phyloP scores from a whole-genome alignment of 2,797 vertebrate species.

The Megalops cyprinoides region DNA sequence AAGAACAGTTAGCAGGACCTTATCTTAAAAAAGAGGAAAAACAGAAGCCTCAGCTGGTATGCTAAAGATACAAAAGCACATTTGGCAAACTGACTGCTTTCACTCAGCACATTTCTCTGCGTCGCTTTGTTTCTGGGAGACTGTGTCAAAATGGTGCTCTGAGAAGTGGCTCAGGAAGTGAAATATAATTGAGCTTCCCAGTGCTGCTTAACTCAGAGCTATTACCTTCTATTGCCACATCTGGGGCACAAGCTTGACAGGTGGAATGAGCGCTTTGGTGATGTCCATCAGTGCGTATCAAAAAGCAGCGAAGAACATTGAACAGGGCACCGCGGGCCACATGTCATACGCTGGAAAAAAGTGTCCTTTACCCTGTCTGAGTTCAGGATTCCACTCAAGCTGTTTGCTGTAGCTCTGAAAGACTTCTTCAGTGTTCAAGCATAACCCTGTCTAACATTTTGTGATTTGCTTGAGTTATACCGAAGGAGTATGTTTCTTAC shows the following conservation, averaged over 20 bases:
- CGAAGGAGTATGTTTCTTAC: background rate
- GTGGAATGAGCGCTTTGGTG: constrained; percentile 20
- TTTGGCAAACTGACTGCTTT: constrained; percentile 4
- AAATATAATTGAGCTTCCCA: constrained; percentile 35
- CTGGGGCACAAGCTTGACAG: constrained; percentile 34
- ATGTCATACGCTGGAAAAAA: constrained; percentile 8
- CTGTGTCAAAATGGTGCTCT: constrained; percentile 27
- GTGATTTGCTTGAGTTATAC: background rate
- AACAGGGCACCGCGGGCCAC: constrained; percentile 11
- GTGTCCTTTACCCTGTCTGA: background rate
- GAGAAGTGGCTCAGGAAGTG: constrained; percentile 31
- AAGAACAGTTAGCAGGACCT: too few species aligned
- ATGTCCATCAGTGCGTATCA: constrained; percentile 37
- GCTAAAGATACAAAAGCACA: background rate
- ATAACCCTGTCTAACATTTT: background rate
- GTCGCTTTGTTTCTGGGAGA: constrained; percentile 26
- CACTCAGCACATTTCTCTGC: constrained; percentile 18
- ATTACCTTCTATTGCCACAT: constrained; percentile 43
- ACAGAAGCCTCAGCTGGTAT: constrained; percentile 2
- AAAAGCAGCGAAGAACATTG: constrained; percentile 1
- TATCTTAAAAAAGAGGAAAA: too few species aligned
- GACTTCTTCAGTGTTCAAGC: background rate
- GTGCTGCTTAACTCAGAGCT: constrained; percentile 32
- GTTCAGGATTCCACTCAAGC: constrained; percentile 51
- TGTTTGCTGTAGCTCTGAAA: constrained; percentile 13